Evolutionary conservation across 2,888 invertebrate species (phyloP), one percentile per base, ranked within the genome.

Genomic region (Amblyjoppa fuscipennis): DNA sequence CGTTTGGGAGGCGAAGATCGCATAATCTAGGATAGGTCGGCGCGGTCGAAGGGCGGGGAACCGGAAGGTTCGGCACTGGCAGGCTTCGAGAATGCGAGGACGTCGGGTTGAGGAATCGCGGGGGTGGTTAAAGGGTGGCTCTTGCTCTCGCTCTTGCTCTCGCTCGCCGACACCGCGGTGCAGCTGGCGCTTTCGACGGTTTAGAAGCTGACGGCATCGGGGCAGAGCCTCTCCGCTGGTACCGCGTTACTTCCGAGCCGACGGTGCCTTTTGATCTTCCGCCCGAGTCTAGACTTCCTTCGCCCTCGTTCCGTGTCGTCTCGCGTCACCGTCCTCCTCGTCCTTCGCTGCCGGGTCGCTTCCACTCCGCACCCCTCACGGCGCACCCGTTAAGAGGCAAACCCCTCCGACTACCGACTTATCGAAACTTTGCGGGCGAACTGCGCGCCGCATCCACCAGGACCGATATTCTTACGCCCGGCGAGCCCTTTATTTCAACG

Each of bases 181-280:
- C 20, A 77, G 86, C 78, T 80, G 73, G 45, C 2, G 74, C 73
- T 73, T 34, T 34, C 85, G 78, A 85, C 84, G 76, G 66, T 69
- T 74, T 41, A 66, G 71, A 68, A 68, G 76, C 76, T n/a, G 34
- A 41, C 25, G n/a, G 25, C 38, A n/a, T 38, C 38, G 25, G 25
- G 25, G 41, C 68, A 41, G 45, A 41, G 45, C n/a, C 38, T 71
- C 64, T 34, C 64, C 69, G 68, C 73, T 68, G 81, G 88, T 88
- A 90, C 90, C 90, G 81, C 89, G 92, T 92, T 92, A 92, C 90
- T 92, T 92, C 92, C 92, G 90, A 90, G 90, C 90, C 90, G 89
- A 68, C 90, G 92, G 86, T 90, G 88, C 91, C 92, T 91, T 92
- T 92, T 92, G 92, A 92, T 92, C 92, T 92, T 89, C 88, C 81